These are phyloP conservation scores for Enteromius paludinosus DNA, from an alignment of 2,797 vertebrate species.

Conservation along the genomic window DNA sequence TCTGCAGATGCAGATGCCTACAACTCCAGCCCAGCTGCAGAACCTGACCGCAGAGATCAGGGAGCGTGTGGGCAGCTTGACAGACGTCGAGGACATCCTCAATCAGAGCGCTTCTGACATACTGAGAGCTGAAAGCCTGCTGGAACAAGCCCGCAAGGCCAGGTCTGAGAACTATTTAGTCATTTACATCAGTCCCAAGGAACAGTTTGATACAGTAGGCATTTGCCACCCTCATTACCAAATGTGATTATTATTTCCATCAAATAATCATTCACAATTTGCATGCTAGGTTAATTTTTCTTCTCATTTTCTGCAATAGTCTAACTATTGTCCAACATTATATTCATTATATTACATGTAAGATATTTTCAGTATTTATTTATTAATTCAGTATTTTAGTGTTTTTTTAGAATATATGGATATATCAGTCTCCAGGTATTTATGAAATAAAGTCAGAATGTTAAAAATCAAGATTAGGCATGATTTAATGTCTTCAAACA, in stretches of 20 bases:
- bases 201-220: neutral
- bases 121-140: constrained; percentile 85
- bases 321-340: neutral
- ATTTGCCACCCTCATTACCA: neutral
- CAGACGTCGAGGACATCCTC: constrained; percentile 89
- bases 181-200: neutral
- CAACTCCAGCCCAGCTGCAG: constrained; percentile 89
- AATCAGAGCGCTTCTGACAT: constrained; percentile 90
- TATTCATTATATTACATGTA: too few relatives aligned
- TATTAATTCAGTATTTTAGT: too few relatives aligned
- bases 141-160: constrained; percentile 88
- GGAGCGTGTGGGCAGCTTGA: constrained; percentile 89
- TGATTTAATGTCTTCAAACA: too few relatives aligned
- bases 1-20: constrained; percentile 95
- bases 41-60: constrained; percentile 91
- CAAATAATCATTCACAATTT: too few relatives aligned
- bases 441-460: too few relatives aligned
- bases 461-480: too few relatives aligned
- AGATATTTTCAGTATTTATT: too few relatives aligned
- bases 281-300: too few relatives aligned
- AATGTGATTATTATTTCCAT: neutral
- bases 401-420: too few relatives aligned
- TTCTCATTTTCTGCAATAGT: neutral
- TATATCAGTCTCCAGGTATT: too few relatives aligned
- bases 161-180: constrained; percentile 75